Conservation (phyloP, 1,140 invertebrate species). For the Prorops nasuta region DNA sequence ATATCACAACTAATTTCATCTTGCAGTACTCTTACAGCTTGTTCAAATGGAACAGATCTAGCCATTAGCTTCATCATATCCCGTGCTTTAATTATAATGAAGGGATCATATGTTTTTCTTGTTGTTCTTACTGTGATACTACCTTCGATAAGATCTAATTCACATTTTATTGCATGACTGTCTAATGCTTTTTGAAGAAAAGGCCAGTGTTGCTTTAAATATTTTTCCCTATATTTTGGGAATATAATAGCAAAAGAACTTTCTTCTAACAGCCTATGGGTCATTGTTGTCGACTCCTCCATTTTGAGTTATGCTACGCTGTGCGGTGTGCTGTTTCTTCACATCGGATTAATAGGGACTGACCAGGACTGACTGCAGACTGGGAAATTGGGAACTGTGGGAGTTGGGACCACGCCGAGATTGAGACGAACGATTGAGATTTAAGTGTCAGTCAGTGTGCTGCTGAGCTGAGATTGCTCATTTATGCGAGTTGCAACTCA, state of each 20-base stretch:
- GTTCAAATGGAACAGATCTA: conserved; percentile 95
- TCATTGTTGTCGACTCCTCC: too few relatives aligned
- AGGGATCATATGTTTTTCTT: conserved; percentile 98
- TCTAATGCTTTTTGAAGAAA: conserved; percentile 83
- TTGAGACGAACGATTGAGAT: too few relatives aligned
- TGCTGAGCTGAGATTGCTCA: too few relatives aligned
- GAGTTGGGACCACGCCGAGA: too few relatives aligned
- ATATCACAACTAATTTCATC: conserved; percentile 95
- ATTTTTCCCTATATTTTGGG: conserved; percentile 94
- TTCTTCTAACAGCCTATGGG: conserved; percentile 72
- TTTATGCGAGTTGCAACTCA: too few relatives aligned
- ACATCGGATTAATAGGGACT: too few relatives aligned
- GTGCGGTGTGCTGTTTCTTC: too few relatives aligned
- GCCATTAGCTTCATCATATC: conserved; percentile 95
- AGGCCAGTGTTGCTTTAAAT: conserved; percentile 94
- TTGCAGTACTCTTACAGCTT: conserved; percentile 79
- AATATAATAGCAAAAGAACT: conserved; percentile 81
- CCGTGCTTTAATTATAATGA: conserved; percentile 93
- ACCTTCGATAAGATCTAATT: conserved; percentile 94
- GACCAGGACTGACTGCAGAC: too few relatives aligned
- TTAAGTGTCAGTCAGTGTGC: too few relatives aligned
- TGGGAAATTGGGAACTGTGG: too few relatives aligned
- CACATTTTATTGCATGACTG: conserved; percentile 80
- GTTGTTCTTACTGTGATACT: conserved; percentile 95
- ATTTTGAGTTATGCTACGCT: too few relatives aligned